A percentile compares a stretch with the other conserved stretches of the same genome.
phyloP scores from a whole-genome alignment of 2,797 vertebrate genomes.

The Hybognathus amarus region DNA sequence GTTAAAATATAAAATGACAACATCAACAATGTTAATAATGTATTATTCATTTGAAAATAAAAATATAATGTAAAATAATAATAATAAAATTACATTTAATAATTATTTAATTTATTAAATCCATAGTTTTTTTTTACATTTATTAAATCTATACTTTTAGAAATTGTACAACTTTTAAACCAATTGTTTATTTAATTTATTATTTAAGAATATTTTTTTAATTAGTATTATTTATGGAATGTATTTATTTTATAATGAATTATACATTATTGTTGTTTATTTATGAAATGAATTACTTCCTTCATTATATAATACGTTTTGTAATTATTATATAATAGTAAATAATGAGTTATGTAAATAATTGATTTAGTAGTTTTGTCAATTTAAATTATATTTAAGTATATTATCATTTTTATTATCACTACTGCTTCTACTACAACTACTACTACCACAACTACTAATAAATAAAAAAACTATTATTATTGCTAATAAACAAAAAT shows the following conservation, averaged over 20 bases:
- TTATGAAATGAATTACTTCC: too few relatives aligned
- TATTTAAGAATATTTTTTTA: not conserved
- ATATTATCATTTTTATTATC: not conserved
- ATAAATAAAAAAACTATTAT: not conserved
- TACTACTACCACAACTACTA: not conserved
- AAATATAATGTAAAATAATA: too few relatives aligned
- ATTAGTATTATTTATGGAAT: not conserved
- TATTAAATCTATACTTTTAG: too few relatives aligned
- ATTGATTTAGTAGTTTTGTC: not conserved
- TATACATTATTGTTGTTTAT: not conserved
- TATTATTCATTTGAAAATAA: not conserved
- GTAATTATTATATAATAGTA: not conserved
- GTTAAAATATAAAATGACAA: too few relatives aligned
- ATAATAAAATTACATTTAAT: too few relatives aligned
- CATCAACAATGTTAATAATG: not conserved
- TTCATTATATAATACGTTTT: too few relatives aligned
- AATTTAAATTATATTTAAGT: not conserved
- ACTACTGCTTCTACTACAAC: not conserved
- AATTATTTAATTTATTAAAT: too few relatives aligned
- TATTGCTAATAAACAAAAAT: not conserved
- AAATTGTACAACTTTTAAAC: not conserved
- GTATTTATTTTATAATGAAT: not conserved
- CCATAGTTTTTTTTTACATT: too few relatives aligned
- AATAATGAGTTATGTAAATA: not conserved
- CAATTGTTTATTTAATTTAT: not conserved